A percentile compares a stretch with the other conserved stretches of the same genome.
Conservation (phyloP, 1,140 invertebrate species). For the Caenorhabditis latens region DNA sequence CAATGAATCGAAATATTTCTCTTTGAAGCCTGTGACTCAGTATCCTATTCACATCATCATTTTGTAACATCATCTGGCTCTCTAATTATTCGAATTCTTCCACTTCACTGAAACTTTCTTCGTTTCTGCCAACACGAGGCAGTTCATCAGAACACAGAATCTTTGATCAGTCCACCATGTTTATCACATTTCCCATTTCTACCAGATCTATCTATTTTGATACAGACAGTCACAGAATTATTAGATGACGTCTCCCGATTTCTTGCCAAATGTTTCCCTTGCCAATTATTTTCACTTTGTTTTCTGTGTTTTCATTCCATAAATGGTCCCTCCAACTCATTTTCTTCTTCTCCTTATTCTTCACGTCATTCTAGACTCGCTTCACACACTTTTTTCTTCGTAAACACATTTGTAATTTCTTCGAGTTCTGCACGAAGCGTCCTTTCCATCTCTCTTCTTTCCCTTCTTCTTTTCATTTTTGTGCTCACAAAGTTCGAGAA, state of each 20-base stretch:
- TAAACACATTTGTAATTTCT: slow-evolving; percentile 57
- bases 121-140: not conserved
- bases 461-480: not conserved
- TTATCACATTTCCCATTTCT: not conserved
- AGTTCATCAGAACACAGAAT: not conserved
- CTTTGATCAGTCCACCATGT: slow-evolving; percentile 5
- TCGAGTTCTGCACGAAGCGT: slow-evolving; percentile 47
- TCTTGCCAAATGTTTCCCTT: not conserved
- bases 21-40: too few species aligned
- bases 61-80: slow-evolving; percentile 6
- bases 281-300: not conserved
- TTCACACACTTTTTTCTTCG: not conserved
- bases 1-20: too few species aligned
- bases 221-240: too few species aligned
- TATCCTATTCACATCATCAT: too few species aligned
- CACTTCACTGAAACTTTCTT: not conserved
- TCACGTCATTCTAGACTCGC: slow-evolving; percentile 21
- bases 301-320: not conserved
- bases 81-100: not conserved
- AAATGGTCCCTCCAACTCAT: not conserved
- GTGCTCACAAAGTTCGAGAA: slow-evolving; percentile 37
- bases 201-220: not conserved
- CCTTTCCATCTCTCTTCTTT: not conserved
- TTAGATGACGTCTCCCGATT: not conserved
- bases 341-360: not conserved